Percentiles rank a stretch among this genome's conserved stretches.
Evolutionary conservation across 2,113 vertebrate genomes (phyloP).

Genomic region (Panurus biarmicus): DNA sequence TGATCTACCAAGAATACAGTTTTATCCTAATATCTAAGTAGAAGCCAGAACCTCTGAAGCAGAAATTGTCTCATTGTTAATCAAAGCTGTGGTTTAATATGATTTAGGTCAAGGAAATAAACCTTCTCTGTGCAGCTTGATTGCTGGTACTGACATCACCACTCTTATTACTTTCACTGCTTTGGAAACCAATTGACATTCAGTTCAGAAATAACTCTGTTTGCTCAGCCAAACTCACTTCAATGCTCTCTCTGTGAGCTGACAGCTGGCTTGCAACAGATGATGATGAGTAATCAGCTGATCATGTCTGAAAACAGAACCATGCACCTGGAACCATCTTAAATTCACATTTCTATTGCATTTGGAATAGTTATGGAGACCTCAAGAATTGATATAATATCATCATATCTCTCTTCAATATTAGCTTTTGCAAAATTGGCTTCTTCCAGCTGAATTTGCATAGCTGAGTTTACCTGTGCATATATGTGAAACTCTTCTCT

Average conservation of each 20-base stretch:
- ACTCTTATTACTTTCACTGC: slow-evolving; percentile 34
- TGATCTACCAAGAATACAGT: neutral
- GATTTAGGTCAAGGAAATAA: slow-evolving; percentile 28
- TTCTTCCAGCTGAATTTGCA: neutral
- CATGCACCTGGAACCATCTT: slow-evolving; percentile 14
- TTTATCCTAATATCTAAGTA: neutral
- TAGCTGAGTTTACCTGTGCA: neutral
- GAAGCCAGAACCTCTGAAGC: neutral
- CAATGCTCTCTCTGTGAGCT: slow-evolving; percentile 23
- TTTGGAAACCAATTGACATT: slow-evolving; percentile 46
- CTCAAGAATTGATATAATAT: neutral
- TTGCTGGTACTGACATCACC: slow-evolving; percentile 41
- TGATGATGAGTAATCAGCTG: slow-evolving; percentile 53
- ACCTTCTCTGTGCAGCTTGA: neutral
- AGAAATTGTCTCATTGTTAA: neutral
- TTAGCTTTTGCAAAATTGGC: neutral
- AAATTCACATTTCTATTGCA: neutral
- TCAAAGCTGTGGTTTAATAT: slow-evolving; percentile 3
- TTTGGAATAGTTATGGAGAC: neutral
- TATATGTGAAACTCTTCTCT: neutral
- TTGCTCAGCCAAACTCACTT: slow-evolving; percentile 50
- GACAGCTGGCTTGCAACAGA: slow-evolving; percentile 49
- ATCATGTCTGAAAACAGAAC: slow-evolving; percentile 37
- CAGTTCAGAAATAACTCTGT: slow-evolving; percentile 57
- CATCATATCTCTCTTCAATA: neutral